Evolutionary conservation across 2,113 vertebrate species (phyloP).

Genomic region (Steatornis caripensis): DNA sequence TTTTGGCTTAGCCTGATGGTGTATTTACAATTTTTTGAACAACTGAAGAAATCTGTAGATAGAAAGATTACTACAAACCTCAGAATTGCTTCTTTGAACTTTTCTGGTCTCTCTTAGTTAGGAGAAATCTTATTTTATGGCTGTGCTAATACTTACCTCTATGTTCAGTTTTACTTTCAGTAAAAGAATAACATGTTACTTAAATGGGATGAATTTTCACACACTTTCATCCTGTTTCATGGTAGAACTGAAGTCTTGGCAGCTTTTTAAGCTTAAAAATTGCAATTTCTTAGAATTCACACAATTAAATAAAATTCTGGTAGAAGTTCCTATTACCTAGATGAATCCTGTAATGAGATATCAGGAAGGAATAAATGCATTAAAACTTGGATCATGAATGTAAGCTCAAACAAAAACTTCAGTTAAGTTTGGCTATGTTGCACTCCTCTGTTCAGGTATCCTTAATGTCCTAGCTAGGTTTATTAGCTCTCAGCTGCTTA

Average conservation of each 20-base stretch:
- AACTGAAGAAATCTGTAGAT: neutral
- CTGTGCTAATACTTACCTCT: neutral
- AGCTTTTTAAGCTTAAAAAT: neutral
- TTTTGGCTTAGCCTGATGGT: neutral
- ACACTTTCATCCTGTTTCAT: neutral
- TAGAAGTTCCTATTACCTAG: neutral
- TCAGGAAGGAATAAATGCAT: neutral
- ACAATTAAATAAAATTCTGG: neutral
- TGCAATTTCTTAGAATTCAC: neutral
- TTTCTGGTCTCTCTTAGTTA: neutral
- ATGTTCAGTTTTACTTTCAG: neutral
- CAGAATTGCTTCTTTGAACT: neutral
- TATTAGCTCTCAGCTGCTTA: neutral
- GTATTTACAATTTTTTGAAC: neutral
- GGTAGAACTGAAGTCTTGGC: neutral
- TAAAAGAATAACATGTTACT: neutral
- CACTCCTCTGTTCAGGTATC: neutral
- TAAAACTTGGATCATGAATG: neutral
- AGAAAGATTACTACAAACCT: neutral
- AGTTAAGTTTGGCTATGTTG: neutral
- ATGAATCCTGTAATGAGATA: neutral
- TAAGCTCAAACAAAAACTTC: neutral
- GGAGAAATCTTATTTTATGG: neutral
- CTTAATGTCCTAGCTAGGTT: neutral
- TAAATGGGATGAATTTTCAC: neutral